Conservation (phyloP, 2,888 invertebrate species). For the Cephus spinipes region DNA sequence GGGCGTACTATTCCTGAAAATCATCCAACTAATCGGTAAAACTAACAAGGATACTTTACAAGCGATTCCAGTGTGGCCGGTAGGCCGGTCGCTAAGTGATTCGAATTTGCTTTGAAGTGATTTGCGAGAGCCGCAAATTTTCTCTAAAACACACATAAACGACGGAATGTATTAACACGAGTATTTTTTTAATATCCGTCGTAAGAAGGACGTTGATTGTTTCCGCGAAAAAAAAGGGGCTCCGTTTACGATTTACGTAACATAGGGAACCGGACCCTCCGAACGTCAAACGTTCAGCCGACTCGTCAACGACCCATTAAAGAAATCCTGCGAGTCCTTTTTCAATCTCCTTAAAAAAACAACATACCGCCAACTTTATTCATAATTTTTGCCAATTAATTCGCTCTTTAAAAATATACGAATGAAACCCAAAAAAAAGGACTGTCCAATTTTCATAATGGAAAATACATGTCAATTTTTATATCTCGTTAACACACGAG, state of each 20-base stretch:
- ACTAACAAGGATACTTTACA: background rate
- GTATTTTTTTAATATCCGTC: background rate
- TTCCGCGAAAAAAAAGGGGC: background rate
- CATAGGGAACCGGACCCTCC: background rate
- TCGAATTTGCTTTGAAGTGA: slow-evolving; percentile 8
- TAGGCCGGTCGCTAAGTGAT: background rate
- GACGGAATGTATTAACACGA: background rate
- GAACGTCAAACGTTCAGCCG: background rate
- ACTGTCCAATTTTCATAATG: background rate
- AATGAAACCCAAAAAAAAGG: background rate
- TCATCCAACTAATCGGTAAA: background rate
- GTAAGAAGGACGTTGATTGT: background rate
- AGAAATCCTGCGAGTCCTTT: background rate
- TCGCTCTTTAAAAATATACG: background rate
- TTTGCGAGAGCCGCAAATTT: slow-evolving; percentile 2
- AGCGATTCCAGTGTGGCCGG: background rate
- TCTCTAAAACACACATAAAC: background rate
- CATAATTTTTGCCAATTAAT: background rate
- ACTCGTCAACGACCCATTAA: background rate
- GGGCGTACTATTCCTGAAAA: background rate
- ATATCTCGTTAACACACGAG: background rate
- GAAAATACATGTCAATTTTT: background rate
- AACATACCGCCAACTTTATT: background rate
- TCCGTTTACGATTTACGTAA: background rate
- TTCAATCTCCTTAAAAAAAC: background rate